These are phyloP conservation scores for Enteromius radiatus DNA, from an alignment of 2,797 vertebrate species.

Conservation along the genomic window DNA sequence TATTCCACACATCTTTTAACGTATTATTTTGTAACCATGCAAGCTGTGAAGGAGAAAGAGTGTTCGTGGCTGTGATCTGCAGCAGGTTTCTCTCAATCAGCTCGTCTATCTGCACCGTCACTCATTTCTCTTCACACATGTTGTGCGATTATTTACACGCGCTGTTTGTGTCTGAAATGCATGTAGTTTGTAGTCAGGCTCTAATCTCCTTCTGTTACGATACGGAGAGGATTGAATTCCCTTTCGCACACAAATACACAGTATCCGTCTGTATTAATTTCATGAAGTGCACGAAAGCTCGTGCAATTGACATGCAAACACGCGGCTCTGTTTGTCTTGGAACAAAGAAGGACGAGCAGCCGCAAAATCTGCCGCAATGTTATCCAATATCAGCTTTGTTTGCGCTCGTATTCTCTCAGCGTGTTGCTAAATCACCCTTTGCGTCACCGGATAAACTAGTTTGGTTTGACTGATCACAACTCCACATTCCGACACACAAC, in stretches of 20 bases:
- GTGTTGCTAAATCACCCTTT: slow-evolving; percentile 29
- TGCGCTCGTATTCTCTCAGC: neutral
- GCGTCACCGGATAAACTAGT: slow-evolving; percentile 39
- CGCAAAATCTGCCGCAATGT: slow-evolving; percentile 32
- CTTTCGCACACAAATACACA: neutral
- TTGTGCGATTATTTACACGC: neutral
- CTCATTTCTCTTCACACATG: neutral
- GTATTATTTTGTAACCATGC: neutral
- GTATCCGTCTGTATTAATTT: neutral
- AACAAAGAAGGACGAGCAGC: slow-evolving; percentile 18
- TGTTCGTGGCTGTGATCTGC: neutral
- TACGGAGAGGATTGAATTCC: neutral
- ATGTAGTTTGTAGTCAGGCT: neutral
- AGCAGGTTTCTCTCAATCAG: slow-evolving; percentile 20
- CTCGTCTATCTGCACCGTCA: neutral
- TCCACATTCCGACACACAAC: slow-evolving; percentile 20
- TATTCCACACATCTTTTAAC: neutral
- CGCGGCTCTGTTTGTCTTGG: slow-evolving; percentile 40
- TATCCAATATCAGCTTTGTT: slow-evolving; percentile 11
- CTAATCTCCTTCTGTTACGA: neutral
- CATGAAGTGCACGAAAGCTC: no score
- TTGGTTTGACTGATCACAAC: slow-evolving; percentile 19
- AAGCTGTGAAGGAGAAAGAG: neutral
- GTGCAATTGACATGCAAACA: slow-evolving; percentile 55
- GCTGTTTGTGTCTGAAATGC: neutral